Conservation (phyloP, 2,113 vertebrate genomes). For the Barbus barbus region DNA sequence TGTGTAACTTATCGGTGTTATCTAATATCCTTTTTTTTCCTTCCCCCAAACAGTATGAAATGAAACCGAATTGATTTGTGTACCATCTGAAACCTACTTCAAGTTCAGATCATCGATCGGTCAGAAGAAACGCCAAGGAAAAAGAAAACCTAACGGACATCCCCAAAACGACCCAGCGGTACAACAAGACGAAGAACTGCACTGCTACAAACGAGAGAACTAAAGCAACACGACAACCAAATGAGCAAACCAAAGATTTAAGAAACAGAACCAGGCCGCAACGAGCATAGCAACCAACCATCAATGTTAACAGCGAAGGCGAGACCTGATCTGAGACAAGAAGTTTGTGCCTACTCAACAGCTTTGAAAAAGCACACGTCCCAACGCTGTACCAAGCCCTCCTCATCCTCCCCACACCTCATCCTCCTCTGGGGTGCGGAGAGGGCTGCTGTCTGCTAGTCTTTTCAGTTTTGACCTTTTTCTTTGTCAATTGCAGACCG, state of each 20-base stretch:
- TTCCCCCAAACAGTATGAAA: slow-evolving; percentile 89
- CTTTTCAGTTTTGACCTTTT: slow-evolving; percentile 71
- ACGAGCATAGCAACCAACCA: slow-evolving; percentile 74
- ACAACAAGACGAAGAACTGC: slow-evolving; percentile 62
- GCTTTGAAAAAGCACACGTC: slow-evolving; percentile 99
- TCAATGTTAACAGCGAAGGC: slow-evolving; percentile 83
- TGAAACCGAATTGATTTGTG: slow-evolving; percentile 97
- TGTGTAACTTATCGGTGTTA: neutral
- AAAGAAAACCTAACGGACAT: slow-evolving; percentile 56
- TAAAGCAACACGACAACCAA: slow-evolving; percentile 77
- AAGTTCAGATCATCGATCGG: slow-evolving; percentile 94
- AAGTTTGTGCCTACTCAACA: slow-evolving; percentile 99
- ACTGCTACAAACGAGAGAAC: slow-evolving; percentile 64
- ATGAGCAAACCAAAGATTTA: slow-evolving; percentile 84
- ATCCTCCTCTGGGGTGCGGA: slow-evolving; percentile 85
- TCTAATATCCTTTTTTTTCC: slow-evolving; percentile 12
- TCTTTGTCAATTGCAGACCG: slow-evolving; percentile 46
- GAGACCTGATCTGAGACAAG: slow-evolving; percentile 99
- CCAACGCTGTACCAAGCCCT: slow-evolving; percentile 99
- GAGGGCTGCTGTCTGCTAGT: slow-evolving; percentile 95
- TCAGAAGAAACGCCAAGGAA: slow-evolving; percentile 76
- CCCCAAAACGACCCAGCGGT: slow-evolving; percentile 70
- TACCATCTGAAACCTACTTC: slow-evolving; percentile 99
- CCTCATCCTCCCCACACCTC: slow-evolving; percentile 93
- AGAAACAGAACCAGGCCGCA: slow-evolving; percentile 85